phyloP scores from a whole-genome alignment of 2,797 vertebrate genomes.

The Cephalopachus bancanus region DNA sequence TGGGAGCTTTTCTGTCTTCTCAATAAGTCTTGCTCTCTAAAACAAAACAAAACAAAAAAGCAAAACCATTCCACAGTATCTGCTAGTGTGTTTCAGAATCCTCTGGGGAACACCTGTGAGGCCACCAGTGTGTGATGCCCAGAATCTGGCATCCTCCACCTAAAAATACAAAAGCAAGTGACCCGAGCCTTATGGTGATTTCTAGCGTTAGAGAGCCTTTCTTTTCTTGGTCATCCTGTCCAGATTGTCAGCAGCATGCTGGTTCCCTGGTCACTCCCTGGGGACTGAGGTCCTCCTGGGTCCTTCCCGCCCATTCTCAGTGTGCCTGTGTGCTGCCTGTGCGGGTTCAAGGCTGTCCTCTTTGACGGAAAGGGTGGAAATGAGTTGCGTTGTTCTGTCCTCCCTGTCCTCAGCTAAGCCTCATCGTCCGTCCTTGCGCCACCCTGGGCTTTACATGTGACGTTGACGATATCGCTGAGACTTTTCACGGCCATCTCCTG shows the following conservation, averaged over 20 bases:
- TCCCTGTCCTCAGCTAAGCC: neutral
- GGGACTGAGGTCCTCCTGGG: too few relatives aligned
- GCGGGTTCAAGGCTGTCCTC: neutral
- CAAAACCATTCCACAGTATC: neutral
- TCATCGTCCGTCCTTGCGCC: neutral
- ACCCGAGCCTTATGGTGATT: neutral
- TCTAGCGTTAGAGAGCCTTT: neutral
- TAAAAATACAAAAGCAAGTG: neutral
- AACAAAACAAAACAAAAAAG: too few relatives aligned
- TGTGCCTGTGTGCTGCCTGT: fast-evolving
- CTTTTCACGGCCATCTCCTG: neutral
- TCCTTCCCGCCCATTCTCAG: neutral
- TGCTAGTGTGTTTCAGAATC: neutral
- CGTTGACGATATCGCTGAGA: neutral
- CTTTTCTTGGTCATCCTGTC: neutral
- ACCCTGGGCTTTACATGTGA: neutral
- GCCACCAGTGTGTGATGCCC: neutral
- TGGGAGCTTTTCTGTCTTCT: too few relatives aligned
- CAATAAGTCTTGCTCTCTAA: too few relatives aligned
- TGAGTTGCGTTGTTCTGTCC: neutral
- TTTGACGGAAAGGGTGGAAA: neutral
- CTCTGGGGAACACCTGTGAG: too few relatives aligned
- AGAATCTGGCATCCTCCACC: neutral
- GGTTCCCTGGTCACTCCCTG: neutral
- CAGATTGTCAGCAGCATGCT: neutral